Evolutionary conservation across 2,113 vertebrate species (phyloP), one percentile per base, ranked within the genome.

Genomic region (Cairina moschata): DNA sequence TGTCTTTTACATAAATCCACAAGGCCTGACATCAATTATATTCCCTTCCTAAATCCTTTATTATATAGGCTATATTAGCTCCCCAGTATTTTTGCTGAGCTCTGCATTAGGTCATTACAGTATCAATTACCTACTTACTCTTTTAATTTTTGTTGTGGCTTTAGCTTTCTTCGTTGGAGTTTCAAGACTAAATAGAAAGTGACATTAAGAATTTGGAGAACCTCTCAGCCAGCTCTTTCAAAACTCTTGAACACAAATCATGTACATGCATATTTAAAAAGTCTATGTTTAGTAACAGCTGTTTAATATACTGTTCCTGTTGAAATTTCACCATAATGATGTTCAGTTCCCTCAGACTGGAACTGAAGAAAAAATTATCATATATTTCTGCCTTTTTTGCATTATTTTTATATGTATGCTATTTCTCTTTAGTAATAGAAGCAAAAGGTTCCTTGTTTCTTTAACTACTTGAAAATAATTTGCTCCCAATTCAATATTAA

Each of bases 271-370:
- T 93, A 93, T 91, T 94, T 89, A 0, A 93, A 73, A 93, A 67
- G 31, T 38, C 91, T 92, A 34, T 84, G 86, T 84, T 96, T 95
- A 93, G 86, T 31, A 95, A 68, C 83, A 91, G 69, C 81, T 94
- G 83, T 89, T 89, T 95, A 92, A 84, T 92, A 91, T 72, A 89
- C 81, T 65, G 29, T 84, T 80, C 71, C 59, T 83, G 54, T 32
- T 90, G 92, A 79, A 95, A 91, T 91, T 83, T 86, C 56, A 75
- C 34, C 42, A 75, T 86, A 94, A 82, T 59, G 25, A 83, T 86
- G n/a, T 83, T 92, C 76, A 40, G 66, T 71, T 94, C 28, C 59
- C 56, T 74, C n/a, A 59, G 65, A 71, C 40, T 90, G 55, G 40
- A 90, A 74, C 36, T 0, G 8, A 86, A 89, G 46, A 68, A 81